Percentiles rank a stretch among this genome's conserved stretches.
Conservation (phyloP, 2,888 invertebrate genomes). For the Lochmaea capreae region DNA sequence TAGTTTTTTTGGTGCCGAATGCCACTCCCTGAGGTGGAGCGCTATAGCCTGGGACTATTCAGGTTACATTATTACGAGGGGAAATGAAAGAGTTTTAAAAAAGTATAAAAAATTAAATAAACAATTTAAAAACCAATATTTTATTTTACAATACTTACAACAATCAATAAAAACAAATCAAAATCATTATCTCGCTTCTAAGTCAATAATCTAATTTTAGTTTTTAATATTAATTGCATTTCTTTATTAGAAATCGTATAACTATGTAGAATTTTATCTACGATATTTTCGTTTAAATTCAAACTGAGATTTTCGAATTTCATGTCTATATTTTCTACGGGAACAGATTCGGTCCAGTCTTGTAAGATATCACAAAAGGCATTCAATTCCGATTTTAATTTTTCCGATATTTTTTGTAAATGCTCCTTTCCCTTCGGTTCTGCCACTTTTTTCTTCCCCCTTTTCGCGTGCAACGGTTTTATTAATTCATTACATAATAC, state of each 20-base stretch:
- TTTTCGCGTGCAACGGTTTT: conserved; percentile 68
- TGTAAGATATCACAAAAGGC: conserved; percentile 66
- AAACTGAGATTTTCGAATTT: conserved; percentile 64
- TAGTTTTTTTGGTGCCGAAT: too few relatives aligned
- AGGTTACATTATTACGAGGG: too few relatives aligned
- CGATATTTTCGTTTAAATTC: conserved; percentile 65
- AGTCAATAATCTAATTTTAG: conserved; percentile 68
- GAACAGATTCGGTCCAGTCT: conserved; percentile 64
- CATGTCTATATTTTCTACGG: conserved; percentile 61
- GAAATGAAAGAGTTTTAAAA: too few relatives aligned
- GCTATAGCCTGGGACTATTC: too few relatives aligned
- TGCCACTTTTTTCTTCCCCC: conserved; percentile 69
- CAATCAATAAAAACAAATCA: conserved; percentile 38
- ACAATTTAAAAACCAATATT: conserved; percentile 39
- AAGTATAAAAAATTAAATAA: background rate
- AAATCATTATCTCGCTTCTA: conserved; percentile 29
- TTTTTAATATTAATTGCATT: conserved; percentile 68
- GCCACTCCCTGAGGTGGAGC: too few relatives aligned
- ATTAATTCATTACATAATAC: conserved; percentile 70
- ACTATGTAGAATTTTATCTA: conserved; percentile 67
- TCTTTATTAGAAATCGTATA: conserved; percentile 68
- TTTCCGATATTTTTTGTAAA: conserved; percentile 51
- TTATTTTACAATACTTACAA: conserved; percentile 44
- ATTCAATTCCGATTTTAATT: conserved; percentile 60
- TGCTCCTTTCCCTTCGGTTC: conserved; percentile 67